Conservation (phyloP, 2,888 invertebrate species). For the Odiellus spinosus region DNA sequence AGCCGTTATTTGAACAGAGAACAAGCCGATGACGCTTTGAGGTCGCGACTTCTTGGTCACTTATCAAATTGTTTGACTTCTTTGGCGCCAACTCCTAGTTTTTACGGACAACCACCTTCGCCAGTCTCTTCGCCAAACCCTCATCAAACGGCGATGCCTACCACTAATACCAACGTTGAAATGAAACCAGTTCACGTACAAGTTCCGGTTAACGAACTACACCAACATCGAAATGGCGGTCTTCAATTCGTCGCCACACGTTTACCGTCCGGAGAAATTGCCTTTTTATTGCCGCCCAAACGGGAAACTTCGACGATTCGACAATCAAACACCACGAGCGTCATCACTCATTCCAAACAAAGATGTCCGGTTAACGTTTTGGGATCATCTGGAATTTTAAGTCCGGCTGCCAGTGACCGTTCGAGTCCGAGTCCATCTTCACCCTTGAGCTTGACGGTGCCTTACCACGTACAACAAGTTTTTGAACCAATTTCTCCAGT, state of each 20-base stretch:
- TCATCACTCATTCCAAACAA: slow-evolving; percentile 3
- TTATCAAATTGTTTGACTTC: slow-evolving; percentile 48
- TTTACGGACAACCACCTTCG: slow-evolving; percentile 3
- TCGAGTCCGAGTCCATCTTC: slow-evolving; percentile 12
- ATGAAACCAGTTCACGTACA: slow-evolving; percentile 15
- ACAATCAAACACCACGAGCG: slow-evolving; percentile 12
- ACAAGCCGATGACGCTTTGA: slow-evolving; percentile 48
- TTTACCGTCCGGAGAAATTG: slow-evolving; percentile 60
- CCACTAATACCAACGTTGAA: not conserved
- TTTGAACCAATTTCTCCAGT: not conserved
- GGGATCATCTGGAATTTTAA: slow-evolving; percentile 17
- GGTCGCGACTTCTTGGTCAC: slow-evolving; percentile 56
- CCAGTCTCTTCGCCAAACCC: not conserved
- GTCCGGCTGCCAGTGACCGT: slow-evolving; percentile 17
- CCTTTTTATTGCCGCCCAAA: slow-evolving; percentile 45
- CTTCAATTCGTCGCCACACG: slow-evolving; percentile 52
- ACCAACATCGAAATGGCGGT: slow-evolving; percentile 24
- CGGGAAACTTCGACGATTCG: slow-evolving; percentile 13
- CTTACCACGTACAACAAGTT: not conserved
- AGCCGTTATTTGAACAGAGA: slow-evolving; percentile 41
- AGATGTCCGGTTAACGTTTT: slow-evolving; percentile 14
- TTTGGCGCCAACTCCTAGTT: slow-evolving; percentile 6
- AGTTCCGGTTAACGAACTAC: slow-evolving; percentile 2
- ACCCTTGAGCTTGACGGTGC: not conserved
- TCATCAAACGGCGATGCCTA: too few relatives aligned